Evolutionary conservation across 2,113 vertebrate genomes (phyloP), one percentile per base, ranked within the genome.

Genomic region (Catharus minimus): DNA sequence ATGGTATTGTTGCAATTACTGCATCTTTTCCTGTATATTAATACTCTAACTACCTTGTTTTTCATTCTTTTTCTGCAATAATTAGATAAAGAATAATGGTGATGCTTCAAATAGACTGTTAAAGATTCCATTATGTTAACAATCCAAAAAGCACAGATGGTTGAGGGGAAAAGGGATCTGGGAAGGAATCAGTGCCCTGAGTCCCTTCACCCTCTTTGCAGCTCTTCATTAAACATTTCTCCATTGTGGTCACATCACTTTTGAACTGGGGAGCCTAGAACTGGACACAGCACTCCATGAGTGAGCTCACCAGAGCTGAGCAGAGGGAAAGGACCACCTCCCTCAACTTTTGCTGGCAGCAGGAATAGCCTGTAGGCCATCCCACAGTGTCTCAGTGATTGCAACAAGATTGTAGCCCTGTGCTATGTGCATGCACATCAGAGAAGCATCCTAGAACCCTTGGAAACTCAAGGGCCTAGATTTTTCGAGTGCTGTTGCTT

Each of bases 341-440:
- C 0, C 0, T 57, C 21, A 39, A 8, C 8, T n/a, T 38, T 38
- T 53, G n/a, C 20, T 65, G 41, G n/a, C 26, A 50, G 52, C 24
- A 83, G 32, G 49, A 89, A 58, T 19, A 44, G n/a, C 19, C 77
- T 32, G 20, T 16, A 46, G 56, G 30, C 22, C 23, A n/a, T 58
- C 22, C 32, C 47, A 79, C 33, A 13, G 6, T 17, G 13, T 47
- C 18, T 61, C 13, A 0, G 0, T 47, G 17, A 49, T 44, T 47
- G 52, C 46, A 64, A 10, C 26, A 60, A 53, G 38, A 15, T 1
- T 5, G 2, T 33, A 69, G 69, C 19, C 32, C 56, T 33, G 4
- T 38, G 17, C 28, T 33, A 4, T 21, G 22, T 69, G 13, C 8
- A 10, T 23, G 32, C 6, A n/a, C 22, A 64, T 76, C 74, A 46